Percentiles rank a stretch among this genome's conserved stretches.
Evolutionary conservation across 2,797 vertebrate genomes (phyloP).

Genomic region (Smutsia temminckii): DNA sequence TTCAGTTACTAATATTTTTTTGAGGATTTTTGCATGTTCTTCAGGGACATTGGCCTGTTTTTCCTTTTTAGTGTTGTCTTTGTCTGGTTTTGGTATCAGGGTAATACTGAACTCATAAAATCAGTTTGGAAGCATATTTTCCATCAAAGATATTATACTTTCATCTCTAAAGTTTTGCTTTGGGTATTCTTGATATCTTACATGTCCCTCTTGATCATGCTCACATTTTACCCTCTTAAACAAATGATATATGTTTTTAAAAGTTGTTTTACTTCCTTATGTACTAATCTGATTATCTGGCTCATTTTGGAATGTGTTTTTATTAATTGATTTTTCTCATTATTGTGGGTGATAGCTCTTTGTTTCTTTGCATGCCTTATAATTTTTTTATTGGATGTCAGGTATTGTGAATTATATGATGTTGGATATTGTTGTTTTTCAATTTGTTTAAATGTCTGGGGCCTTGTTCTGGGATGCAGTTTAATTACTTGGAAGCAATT

Average conservation of each 20-base stretch:
- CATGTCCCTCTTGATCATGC: not conserved
- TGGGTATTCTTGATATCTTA: not conserved
- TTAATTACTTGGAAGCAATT: slow-evolving; percentile 24
- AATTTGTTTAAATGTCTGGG: not conserved
- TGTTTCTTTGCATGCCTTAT: not conserved
- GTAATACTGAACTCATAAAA: not conserved
- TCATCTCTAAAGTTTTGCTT: slow-evolving; percentile 14
- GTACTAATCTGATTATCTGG: not conserved
- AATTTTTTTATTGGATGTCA: not conserved
- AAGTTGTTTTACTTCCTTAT: not conserved
- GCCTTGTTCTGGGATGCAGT: not conserved
- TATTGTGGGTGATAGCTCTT: not conserved
- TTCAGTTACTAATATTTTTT: not conserved
- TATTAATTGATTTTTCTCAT: slow-evolving; percentile 31
- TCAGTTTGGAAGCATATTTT: not conserved
- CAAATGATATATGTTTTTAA: not conserved
- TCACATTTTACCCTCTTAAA: not conserved
- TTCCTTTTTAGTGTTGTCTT: not conserved
- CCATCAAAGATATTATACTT: not conserved
- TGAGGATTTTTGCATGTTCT: not conserved
- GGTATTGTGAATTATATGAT: slow-evolving; percentile 10
- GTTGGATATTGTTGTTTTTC: not conserved
- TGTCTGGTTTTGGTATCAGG: not conserved
- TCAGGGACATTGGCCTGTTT: not conserved
- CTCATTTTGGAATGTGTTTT: slow-evolving; percentile 9